A percentile compares a stretch with the other conserved stretches of the same genome.
These are phyloP conservation scores for Agelastica alni DNA, from an alignment of 2,888 invertebrate species.

Conservation along the genomic window DNA sequence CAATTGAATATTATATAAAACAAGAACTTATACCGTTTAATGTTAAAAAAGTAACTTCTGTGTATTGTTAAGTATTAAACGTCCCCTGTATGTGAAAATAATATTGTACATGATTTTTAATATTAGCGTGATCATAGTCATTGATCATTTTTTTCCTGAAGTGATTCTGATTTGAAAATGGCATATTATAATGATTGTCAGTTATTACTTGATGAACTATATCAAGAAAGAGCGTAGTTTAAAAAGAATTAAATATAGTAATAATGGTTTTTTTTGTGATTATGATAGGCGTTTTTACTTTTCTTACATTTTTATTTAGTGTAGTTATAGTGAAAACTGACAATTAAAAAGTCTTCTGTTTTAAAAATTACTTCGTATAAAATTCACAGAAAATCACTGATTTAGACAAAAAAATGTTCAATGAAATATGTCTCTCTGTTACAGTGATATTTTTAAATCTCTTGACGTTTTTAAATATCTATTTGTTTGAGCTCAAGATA, in stretches of 20 bases:
- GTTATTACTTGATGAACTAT: no score
- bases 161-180: not conserved
- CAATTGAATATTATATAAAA: not conserved
- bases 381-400: no score
- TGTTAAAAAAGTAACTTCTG: not conserved
- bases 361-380: no score
- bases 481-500: slow-evolving; percentile 32
- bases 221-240: no score
- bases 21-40: not conserved
- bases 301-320: no score
- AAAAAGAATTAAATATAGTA: no score
- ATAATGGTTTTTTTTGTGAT: no score
- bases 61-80: not conserved
- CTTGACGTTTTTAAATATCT: slow-evolving; percentile 38
- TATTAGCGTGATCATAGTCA: slow-evolving; percentile 1
- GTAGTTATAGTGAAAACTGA: no score
- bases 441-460: slow-evolving; percentile 36
- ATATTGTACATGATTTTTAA: not conserved
- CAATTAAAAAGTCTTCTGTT: no score
- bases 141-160: not conserved
- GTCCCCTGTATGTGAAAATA: not conserved
- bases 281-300: no score
- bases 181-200: no score
- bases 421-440: slow-evolving; percentile 36
- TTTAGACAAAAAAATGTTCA: slow-evolving; percentile 3